Base-by-base conservation (phyloP, 1,140 invertebrate genomes). In the Nasonia giraulti region DNA sequence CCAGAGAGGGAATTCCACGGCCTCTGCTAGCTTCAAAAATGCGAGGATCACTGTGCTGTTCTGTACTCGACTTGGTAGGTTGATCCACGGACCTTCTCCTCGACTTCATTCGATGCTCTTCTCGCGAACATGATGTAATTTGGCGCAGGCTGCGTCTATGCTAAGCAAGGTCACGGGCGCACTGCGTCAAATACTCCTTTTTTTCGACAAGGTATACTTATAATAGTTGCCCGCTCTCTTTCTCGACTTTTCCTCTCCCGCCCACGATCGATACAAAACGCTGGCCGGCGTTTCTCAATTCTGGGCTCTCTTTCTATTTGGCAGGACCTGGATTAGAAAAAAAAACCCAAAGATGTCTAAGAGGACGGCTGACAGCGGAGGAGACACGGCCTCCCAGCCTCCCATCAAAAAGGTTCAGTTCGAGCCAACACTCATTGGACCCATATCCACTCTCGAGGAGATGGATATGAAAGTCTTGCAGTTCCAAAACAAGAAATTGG, bases 391-490 rank as follows among this genome's bases (percentile, higher is more conserved):
- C 80, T 93, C 93, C 79, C 95, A 96, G 91, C 96, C 96, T 82
- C 95, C 96, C 14, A 96, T 97, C 87, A 99, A 98, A 91, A 98
- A 98, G 92, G 97, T 98, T 87, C 97, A 98, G 89, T 98, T 98
- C 93, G 98, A 99, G 92, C 97, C 97, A 31, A 96, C 98, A 88
- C 94, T 98, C 85, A 97, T 99, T 88, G 98, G 98, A 44, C 96
- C 98, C 50, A 97, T 99, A 85, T 98, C 97, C 66, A 98, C 97
- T 37, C 94, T 98, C 31, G 98, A 99, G 92, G 98, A 99, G 93
- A 97, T 99, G 96, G 98, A 99, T 92, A 98, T 99, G 89, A 99
- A 99, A 94, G 97, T 99, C 79, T 92, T 99, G 23, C 97, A 98
- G 89, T 99, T 99, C 91, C 98, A 99, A 93, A 99, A 99, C 90